Evolutionary conservation across 2,113 vertebrate genomes (phyloP), one percentile per base, ranked within the genome.

Genomic region (Aptenodytes patagonicus): DNA sequence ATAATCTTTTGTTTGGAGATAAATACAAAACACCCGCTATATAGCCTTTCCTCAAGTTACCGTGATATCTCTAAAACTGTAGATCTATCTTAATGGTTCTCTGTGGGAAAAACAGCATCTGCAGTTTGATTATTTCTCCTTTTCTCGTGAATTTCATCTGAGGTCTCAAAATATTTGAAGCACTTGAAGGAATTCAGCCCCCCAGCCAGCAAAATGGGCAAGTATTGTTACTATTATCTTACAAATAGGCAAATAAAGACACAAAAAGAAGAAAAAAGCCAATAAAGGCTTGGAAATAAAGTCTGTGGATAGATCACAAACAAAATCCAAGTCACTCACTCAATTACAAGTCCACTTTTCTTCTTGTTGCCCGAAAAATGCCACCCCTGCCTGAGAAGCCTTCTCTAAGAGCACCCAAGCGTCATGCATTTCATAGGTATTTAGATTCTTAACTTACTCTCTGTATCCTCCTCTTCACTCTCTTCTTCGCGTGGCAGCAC

Each of bases 391-490:
- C 55, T 47, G 49, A 32, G 21, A 87, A 28, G 29, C 34, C 8
- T 40, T 57, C 65, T 54, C 36, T 65, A 57, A 7, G 10, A 90
- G 40, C 46, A 90, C n/a, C 20, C 24, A 58, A 83, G 18, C 5
- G 11, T 68, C 11, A 83, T 1, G 3, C 3, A 9, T 36, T 46
- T 60, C 25, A 64, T 7, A 64, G 21, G 19, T 26, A 51, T 69
- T 84, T 54, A 81, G 14, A 88, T 32, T 60, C 34, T 72, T 52
- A 44, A 97, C 98, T 97, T 94, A 98, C 98, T 96, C 60, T 97
- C 97, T 86, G 91, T 79, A 65, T 97, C 81, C 22, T 91, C 86
- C 24, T 98, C 98, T 93, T 91, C 71, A 14, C 71, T 96, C 54
- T 97, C 97, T 47, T 97, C 98, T 80, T 94, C 84, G 4, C 14